phyloP scores from a whole-genome alignment of 2,797 vertebrate species.

The Lepilemur septentrionalis region DNA sequence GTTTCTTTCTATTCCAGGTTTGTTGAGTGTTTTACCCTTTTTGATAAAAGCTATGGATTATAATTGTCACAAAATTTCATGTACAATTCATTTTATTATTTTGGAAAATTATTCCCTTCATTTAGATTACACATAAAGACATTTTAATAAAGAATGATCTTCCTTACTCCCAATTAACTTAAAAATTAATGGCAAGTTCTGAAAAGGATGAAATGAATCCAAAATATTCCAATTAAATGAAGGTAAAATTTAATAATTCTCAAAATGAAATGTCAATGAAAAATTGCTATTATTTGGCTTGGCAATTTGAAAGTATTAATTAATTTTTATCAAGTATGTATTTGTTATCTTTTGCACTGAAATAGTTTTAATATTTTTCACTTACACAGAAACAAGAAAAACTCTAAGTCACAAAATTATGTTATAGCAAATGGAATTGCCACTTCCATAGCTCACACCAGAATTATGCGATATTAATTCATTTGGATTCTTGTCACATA shows the following conservation, averaged over 20 bases:
- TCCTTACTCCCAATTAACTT: not conserved
- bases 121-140: not conserved
- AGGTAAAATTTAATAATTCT: not conserved
- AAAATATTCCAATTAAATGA: not conserved
- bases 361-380: slow-evolving; percentile 27
- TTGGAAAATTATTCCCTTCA: not conserved
- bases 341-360: not conserved
- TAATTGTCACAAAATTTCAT: not conserved
- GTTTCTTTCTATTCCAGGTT: not conserved
- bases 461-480: not conserved
- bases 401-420: not conserved
- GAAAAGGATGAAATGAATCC: not conserved
- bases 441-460: not conserved
- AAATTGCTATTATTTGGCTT: not conserved
- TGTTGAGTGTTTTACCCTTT: not conserved
- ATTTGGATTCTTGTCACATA: not conserved
- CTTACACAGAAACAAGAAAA: not conserved
- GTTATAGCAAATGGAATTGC: not conserved
- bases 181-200: not conserved
- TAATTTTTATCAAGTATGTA: not conserved
- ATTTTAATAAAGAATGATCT: not conserved
- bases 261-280: slow-evolving; percentile 12
- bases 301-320: not conserved
- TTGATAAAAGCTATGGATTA: not conserved
- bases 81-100: not conserved